Conservation (phyloP, 1,140 invertebrate species). For the Caerostris darwini region DNA sequence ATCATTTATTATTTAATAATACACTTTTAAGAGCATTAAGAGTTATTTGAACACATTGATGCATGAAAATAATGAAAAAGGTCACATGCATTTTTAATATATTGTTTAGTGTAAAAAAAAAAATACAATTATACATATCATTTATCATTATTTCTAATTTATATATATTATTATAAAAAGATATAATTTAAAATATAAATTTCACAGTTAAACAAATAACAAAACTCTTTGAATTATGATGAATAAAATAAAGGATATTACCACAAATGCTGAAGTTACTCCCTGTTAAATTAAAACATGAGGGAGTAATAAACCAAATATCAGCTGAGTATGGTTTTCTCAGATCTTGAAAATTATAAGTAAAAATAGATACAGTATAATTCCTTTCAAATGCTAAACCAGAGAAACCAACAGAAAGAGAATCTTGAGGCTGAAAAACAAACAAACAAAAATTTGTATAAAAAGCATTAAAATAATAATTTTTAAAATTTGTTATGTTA, state of each 20-base stretch:
- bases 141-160: too few relatives aligned
- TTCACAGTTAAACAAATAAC: background rate
- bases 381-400: slow-evolving; percentile 38
- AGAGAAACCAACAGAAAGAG: background rate
- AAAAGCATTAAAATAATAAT: background rate
- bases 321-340: background rate
- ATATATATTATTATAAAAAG: too few relatives aligned
- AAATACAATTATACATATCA: too few relatives aligned
- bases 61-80: too few relatives aligned
- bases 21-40: too few relatives aligned
- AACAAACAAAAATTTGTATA: background rate
- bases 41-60: too few relatives aligned
- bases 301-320: slow-evolving; percentile 50
- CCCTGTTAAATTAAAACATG: slow-evolving; percentile 33
- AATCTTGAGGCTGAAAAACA: background rate
- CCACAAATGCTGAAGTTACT: slow-evolving; percentile 48
- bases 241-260: background rate
- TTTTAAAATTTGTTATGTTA: background rate
- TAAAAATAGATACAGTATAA: slow-evolving; percentile 12
- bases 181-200: background rate
- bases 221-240: background rate
- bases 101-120: too few relatives aligned
- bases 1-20: too few relatives aligned
- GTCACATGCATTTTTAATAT: too few relatives aligned
- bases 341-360: background rate